Evolutionary conservation across 1,140 invertebrate genomes (phyloP), one percentile per base, ranked within the genome.

Genomic region (Aphaenogaster ashmeadi): DNA sequence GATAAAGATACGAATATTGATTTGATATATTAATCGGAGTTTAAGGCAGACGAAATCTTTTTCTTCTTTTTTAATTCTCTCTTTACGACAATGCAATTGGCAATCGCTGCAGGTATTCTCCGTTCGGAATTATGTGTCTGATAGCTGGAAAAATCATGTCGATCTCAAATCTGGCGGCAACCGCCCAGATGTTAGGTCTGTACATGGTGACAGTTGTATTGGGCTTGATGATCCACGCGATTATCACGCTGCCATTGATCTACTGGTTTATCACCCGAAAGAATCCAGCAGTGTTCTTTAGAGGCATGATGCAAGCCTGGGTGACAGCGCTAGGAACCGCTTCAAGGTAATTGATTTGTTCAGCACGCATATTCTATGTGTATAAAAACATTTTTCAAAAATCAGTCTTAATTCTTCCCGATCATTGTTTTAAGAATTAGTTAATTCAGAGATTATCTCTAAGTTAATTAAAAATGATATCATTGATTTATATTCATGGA

Each of bases 111-210:
- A 97, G 97, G 96, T 97, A 97, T 90, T 97, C 97, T 21, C 97
- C 97, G 1, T 95, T 98, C 83, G 97, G 97, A 80, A 97, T 97
- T 87, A 96, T 96, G 89, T 98, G 97, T 90, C 94, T 97, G 54
- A 97, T 97, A 87, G 96, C 97, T 71, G 96, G 96, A 50, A 97
- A 97, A 92, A 96, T 98, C 41, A 96, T 98, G 88, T 96, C 96
- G 52, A 96, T 98, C 44, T 93, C 95, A 33, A 96, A 97, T 94
- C 93, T 98, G 58, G 95, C 93, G n/a, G 94, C 95, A 47, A 96
- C 97, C 5, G 97, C 97, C 18, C 95, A 96, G 83, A 96, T 97
- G 93, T 94, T 98, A 38, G 97, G 97, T 18, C 91, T 97, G 27
- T 97, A 97, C 92, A 96, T 97, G 92, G 87, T 97, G 11, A 97